phyloP scores from a whole-genome alignment of 1,140 invertebrate species.

The Papilio polytes region DNA sequence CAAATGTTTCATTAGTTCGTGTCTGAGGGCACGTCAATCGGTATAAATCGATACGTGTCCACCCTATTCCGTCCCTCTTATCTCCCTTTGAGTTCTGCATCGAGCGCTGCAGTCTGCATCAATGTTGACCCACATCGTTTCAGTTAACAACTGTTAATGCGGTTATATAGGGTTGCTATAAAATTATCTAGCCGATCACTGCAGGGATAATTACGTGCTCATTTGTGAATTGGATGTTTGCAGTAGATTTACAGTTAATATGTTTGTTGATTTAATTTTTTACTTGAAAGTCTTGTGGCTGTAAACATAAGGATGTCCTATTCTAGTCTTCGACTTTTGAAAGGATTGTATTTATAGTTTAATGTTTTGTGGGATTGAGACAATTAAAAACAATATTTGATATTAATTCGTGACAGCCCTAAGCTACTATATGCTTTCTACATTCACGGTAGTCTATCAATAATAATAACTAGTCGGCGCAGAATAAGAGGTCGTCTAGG shows the following conservation, averaged over 20 bases:
- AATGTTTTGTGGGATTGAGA: too few relatives aligned
- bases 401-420: slow-evolving; percentile 40
- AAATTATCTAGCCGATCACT: neutral
- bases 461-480: slow-evolving; percentile 53
- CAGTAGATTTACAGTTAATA: too few relatives aligned
- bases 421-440: slow-evolving; percentile 48
- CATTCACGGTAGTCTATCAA: slow-evolving; percentile 52
- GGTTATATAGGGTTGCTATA: slow-evolving; percentile 39
- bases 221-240: neutral
- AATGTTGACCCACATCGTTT: slow-evolving; percentile 67
- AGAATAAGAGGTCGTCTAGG: slow-evolving; percentile 50
- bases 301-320: too few relatives aligned
- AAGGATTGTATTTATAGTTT: too few relatives aligned
- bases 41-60: slow-evolving; percentile 42
- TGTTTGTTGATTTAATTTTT: neutral
- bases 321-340: too few relatives aligned
- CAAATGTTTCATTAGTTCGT: neutral
- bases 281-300: neutral
- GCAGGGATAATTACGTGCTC: neutral
- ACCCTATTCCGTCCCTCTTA: slow-evolving; percentile 54
- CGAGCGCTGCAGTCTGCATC: slow-evolving; percentile 58
- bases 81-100: slow-evolving; percentile 62
- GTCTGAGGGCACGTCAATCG: slow-evolving; percentile 33
- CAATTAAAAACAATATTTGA: neutral
- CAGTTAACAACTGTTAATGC: slow-evolving; percentile 51